A percentile compares a stretch with the other conserved stretches of the same genome.
Conservation (phyloP, 1,140 invertebrate species). For the Cyclargus thomasi region DNA sequence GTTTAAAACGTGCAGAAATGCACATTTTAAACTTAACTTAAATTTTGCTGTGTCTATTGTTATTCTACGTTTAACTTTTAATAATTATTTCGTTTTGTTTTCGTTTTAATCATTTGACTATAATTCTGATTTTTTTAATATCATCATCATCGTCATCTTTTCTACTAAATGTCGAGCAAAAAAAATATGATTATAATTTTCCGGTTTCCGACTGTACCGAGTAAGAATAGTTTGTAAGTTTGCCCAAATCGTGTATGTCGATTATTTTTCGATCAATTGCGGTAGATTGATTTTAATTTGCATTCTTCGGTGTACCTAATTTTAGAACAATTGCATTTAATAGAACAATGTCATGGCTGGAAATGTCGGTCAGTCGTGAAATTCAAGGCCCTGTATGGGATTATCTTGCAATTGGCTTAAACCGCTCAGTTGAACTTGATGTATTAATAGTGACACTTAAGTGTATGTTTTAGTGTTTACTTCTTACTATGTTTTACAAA, state of each 20-base stretch:
- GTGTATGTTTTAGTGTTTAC: not conserved
- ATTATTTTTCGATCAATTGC: not conserved
- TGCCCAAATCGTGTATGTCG: not conserved
- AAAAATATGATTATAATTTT: too few species aligned
- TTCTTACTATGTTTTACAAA: not conserved
- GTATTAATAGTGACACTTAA: not conserved
- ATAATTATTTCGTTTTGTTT: too few species aligned
- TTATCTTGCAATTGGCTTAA: not conserved
- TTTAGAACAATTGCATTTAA: not conserved
- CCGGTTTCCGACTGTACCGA: not conserved
- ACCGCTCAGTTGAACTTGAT: not conserved
- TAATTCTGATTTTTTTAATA: too few species aligned
- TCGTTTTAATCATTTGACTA: too few species aligned
- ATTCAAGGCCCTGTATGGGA: constrained; percentile 3
- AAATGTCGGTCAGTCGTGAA: constrained; percentile 8
- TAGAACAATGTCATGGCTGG: not conserved
- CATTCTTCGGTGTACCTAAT: not conserved
- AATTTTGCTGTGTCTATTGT: too few species aligned
- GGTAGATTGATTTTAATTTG: not conserved
- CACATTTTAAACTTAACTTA: too few species aligned
- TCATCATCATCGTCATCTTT: too few species aligned
- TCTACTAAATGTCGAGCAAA: too few species aligned
- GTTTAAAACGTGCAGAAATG: too few species aligned
- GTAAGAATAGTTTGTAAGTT: not conserved
- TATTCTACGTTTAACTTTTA: too few species aligned